Base-by-base conservation (phyloP, 2,888 invertebrate genomes). In the Erebia ligea region DNA sequence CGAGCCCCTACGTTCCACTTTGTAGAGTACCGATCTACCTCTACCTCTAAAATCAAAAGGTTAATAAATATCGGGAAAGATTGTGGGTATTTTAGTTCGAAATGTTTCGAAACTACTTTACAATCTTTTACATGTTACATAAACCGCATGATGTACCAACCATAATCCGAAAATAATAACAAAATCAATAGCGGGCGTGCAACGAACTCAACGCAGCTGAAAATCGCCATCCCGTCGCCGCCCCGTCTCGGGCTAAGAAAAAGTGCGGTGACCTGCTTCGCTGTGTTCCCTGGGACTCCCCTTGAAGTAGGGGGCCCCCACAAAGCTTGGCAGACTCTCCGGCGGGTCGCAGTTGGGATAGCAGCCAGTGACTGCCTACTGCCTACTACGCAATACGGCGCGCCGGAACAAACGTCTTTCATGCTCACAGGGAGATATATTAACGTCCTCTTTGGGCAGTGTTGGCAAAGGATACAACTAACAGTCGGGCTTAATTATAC, bases 231-330 rank as follows among this genome's bases (percentile, higher is more conserved):
- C 64, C 69, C 77, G 85, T 72, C 86, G 88, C 84, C 88, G 76
- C 82, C 79, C 80, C 79, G 88, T 88, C 86, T 85, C 81, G 81
- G 75, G 66, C 70, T 71, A 75, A 80, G 78, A 83, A 82, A 83
- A 83, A 88, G 88, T 83, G 85, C 87, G 85, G 78, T 87, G 89
- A 89, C 88, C 89, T 79, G 79, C 77, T 80, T 80, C 77, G 72
- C 72, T 25, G 62, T 13, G 13, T 57, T 57, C 25, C 54, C 19
- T 19, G 19, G 67, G 61, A 68, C 73, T 73, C 75, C 73, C 74
- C 67, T 70, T 64, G 67, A 69, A 67, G 67, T 68, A 62, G 66
- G 72, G 68, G 66, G 70, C 65, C 70, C 71, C 73, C 45, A 65
- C 73, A 58, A 52, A 56, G 74, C 70, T 74, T 74, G 75, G 76